phyloP scores from a whole-genome alignment of 2,888 invertebrate species.

The Ferrisia virgata region DNA sequence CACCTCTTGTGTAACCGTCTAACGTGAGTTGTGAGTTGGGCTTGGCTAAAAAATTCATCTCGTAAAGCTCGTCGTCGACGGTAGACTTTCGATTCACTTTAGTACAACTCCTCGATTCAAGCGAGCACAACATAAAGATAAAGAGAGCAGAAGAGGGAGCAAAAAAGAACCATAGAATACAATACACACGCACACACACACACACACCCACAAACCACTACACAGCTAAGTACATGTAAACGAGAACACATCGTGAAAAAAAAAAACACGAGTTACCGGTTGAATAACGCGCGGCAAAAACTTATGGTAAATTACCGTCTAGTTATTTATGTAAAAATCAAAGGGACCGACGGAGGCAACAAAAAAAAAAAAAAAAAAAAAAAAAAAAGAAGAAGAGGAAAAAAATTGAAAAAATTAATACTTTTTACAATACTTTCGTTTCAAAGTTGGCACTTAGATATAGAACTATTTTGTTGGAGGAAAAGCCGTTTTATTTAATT shows the following conservation, averaged over 20 bases:
- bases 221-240: too few species aligned
- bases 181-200: background rate
- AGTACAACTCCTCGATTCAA: background rate
- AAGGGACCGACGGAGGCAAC: background rate
- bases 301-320: background rate
- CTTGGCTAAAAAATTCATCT: background rate
- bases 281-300: background rate
- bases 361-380: too few species aligned
- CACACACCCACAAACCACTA: too few species aligned
- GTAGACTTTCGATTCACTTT: background rate
- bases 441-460: slow-evolving; percentile 20
- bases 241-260: too few species aligned
- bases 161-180: background rate
- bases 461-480: background rate
- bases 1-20: background rate
- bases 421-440: slow-evolving; percentile 10
- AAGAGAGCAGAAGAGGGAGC: too few species aligned
- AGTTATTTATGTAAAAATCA: slow-evolving; percentile 18
- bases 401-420: background rate
- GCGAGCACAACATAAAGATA: too few species aligned
- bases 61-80: background rate
- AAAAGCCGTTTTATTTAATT: slow-evolving; percentile 26
- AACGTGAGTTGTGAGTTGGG: background rate
- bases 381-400: too few species aligned
- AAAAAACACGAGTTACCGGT: background rate